Evolutionary conservation across 2,797 vertebrate species (phyloP).

Genomic region (Phylloscopus collybita): DNA sequence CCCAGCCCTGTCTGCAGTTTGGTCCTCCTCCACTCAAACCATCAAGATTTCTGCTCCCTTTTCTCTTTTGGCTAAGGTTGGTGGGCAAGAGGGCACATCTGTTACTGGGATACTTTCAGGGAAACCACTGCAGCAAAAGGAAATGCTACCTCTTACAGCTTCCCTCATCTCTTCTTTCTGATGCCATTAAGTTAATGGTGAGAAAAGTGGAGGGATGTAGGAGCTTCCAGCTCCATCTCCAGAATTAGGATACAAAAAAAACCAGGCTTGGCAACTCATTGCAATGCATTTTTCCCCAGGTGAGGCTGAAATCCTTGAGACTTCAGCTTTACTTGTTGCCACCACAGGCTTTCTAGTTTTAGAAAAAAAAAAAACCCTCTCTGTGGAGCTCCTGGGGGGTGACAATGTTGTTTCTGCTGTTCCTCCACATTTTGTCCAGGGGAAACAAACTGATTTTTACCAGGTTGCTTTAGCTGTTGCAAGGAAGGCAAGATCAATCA

Average conservation of each 20-base stretch:
- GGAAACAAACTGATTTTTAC: background rate
- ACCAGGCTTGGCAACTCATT: background rate
- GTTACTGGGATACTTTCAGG: background rate
- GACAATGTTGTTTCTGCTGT: background rate
- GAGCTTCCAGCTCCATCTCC: background rate
- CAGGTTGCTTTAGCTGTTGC: background rate
- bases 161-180: background rate
- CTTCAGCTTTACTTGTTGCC: background rate
- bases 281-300: background rate
- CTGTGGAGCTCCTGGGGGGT: background rate
- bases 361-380: background rate
- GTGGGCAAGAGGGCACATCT: rapidly evolving
- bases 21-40: background rate
- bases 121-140: background rate
- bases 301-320: background rate
- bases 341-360: background rate
- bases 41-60: background rate
- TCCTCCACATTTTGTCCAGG: background rate
- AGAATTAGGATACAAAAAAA: background rate
- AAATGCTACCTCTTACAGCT: background rate
- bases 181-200: background rate
- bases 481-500: background rate
- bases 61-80: background rate
- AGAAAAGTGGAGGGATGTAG: background rate
- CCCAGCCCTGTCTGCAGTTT: rapidly evolving